phyloP scores from a whole-genome alignment of 2,113 vertebrate genomes.

The Python bivittatus region DNA sequence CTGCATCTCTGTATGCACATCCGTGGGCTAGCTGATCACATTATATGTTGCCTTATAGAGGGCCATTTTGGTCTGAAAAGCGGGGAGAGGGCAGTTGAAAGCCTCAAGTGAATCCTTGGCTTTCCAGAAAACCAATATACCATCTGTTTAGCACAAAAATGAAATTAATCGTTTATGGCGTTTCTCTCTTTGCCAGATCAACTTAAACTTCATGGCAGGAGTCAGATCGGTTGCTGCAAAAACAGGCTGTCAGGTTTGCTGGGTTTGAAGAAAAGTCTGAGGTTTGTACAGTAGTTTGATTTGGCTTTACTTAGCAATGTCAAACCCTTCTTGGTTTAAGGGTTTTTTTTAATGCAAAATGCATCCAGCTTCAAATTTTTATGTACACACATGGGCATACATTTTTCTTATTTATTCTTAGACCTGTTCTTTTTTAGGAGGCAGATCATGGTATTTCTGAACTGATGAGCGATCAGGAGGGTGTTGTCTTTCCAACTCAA shows the following conservation, averaged over 20 bases:
- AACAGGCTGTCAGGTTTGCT: neutral
- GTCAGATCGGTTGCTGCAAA: neutral
- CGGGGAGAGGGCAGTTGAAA: neutral
- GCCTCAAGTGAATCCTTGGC: too few species aligned
- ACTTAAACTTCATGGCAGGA: neutral
- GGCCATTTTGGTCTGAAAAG: neutral
- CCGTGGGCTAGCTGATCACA: neutral
- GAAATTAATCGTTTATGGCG: rapidly evolving
- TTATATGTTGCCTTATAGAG: neutral
- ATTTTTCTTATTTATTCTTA: slow-evolving; percentile 51
- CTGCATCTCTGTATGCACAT: neutral
- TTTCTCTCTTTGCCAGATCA: neutral
- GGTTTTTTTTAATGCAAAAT: slow-evolving; percentile 30
- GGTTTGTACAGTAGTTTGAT: neutral
- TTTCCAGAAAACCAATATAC: neutral
- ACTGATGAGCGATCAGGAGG: slow-evolving; percentile 13
- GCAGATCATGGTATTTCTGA: slow-evolving; percentile 31
- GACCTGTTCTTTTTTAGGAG: slow-evolving; percentile 50
- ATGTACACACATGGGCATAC: slow-evolving; percentile 42
- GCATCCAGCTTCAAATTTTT: neutral
- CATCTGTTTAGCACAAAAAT: neutral
- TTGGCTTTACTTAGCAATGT: neutral
- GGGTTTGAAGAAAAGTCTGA: slow-evolving; percentile 9
- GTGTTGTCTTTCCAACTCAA: neutral
- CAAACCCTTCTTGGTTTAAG: slow-evolving; percentile 24